Base-by-base conservation (phyloP, 64 coral and sea anemone species). In the Pachyseris speciosa region DNA sequence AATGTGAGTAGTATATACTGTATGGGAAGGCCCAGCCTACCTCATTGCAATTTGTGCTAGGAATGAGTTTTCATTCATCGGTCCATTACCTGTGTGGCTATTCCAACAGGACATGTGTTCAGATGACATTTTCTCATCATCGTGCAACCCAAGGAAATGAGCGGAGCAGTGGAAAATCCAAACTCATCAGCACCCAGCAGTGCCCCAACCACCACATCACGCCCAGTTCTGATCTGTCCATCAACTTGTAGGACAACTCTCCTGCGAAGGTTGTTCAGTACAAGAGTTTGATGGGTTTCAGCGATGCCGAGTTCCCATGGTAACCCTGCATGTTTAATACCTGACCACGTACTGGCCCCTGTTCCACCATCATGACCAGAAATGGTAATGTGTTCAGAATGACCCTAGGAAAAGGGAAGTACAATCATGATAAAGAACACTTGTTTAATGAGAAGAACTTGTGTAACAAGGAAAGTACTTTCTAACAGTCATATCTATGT, bases 101-200 rank as follows among this genome's bases (percentile, higher is more conserved):
- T 98, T 48, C 96, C 96, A 86, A 98, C 96, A 37, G 96, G 96
- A 75, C 96, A 98, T 37, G 96, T 98, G 58, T 98, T 98, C 20
- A 98, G 85, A 29, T 98, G 96, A 61, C 96, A 98, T 41, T 98
- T 98, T 48, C 96, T 59, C 96, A 98, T 98, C 96, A 98, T 98
- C 17, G 96, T 98, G 58, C 96, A 98, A 16, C 96, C 96, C 32
- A 98, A 65, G 37, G 92, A 89, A 66, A 98, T 98, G 27, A 98
- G 89, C 4, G 96, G 96, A 68, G 96, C 96, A 80, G 96, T 98
- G 11, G 96, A 98, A n/a, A 98, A 98, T 26, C 96, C 96, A 86
- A 92, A 98, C 63, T 98, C 96, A 64, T 98, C 96, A 22, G 92
- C 96, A 27, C 96, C 96, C 2, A 98, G 72, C 4, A 98, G 66